Percentiles rank a stretch among this genome's conserved stretches.
Conservation (phyloP, 2,113 vertebrate genomes). For the Smithornis capensis region DNA sequence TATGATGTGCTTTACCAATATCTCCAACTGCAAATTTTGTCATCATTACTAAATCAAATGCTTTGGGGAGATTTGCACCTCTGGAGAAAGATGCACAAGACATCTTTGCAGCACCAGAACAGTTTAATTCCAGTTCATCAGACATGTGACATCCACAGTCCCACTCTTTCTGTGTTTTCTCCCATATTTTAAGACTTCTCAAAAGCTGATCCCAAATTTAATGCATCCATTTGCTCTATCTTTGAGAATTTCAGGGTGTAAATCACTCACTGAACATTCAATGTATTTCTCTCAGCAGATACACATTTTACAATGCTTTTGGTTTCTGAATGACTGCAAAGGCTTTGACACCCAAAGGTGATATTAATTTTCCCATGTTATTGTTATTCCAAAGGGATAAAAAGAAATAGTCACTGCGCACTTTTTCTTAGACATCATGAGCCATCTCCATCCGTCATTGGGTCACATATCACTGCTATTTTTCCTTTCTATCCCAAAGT, state of each 20-base stretch:
- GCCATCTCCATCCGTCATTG: background rate
- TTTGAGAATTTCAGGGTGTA: background rate
- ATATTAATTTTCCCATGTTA: background rate
- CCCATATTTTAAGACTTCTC: background rate
- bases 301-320: background rate
- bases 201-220: background rate
- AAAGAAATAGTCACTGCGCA: background rate
- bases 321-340: background rate
- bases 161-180: fast-evolving
- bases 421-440: background rate
- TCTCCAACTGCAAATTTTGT: background rate
- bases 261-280: background rate
- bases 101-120: background rate
- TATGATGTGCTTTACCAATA: background rate
- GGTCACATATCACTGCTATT: background rate
- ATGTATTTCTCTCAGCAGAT: background rate
- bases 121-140: background rate
- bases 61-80: background rate
- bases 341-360: background rate
- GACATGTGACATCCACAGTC: background rate
- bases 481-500: background rate
- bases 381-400: background rate
- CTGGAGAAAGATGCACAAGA: background rate
- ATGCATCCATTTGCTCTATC: background rate
- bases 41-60: background rate